Evolutionary conservation across 2,888 invertebrate species (phyloP), one percentile per base, ranked within the genome.

Genomic region (Noctua janthe): DNA sequence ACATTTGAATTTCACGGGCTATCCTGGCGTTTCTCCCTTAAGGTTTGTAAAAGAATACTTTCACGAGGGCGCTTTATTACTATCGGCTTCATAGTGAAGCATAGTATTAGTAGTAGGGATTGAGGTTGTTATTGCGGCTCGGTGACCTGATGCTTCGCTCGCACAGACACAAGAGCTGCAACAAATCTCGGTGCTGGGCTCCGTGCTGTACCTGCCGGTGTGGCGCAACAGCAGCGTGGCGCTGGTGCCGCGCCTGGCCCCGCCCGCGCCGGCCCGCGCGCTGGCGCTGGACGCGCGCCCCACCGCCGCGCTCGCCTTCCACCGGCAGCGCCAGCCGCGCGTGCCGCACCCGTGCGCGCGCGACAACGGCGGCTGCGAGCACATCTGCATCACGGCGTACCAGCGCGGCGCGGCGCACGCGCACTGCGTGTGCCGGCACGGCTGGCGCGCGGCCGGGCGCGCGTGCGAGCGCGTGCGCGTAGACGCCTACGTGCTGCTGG

Each of bases 151-250:
- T 11, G 66, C 29, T 39, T 66, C 20, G 39, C 66, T 69, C 39
- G 23, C 54, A 23, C 95, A 98, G 97, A 97, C 97, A 39, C 97
- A 98, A 92, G 97, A 97, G 92, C 96, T 98, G 80, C 98, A 98
- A 90, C 98, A 98, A 75, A 97, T 99, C 69, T 97, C 98, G 62
- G 95, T 98, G 78, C 98, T 99, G 94, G 98, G 98, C 94, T 97
- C 98, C 91, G 97, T 97, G 91, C 95, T 99, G 87, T 99, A 97
- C 95, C 97, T 98, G 83, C 98, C 98, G 75, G 97, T 97, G 84
- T 98, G 98, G 98, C 96, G 97, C 87, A 97, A 98, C 92, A 97
- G 97, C 89, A 97, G 97, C 88, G 97, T 98, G 89, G 94, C 97
- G 83, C 95, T 97, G 81, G 94, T 98, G 90, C 97, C 91, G 85